Base-by-base conservation (phyloP, 2,113 vertebrate genomes). In the Oxyura jamaicensis region DNA sequence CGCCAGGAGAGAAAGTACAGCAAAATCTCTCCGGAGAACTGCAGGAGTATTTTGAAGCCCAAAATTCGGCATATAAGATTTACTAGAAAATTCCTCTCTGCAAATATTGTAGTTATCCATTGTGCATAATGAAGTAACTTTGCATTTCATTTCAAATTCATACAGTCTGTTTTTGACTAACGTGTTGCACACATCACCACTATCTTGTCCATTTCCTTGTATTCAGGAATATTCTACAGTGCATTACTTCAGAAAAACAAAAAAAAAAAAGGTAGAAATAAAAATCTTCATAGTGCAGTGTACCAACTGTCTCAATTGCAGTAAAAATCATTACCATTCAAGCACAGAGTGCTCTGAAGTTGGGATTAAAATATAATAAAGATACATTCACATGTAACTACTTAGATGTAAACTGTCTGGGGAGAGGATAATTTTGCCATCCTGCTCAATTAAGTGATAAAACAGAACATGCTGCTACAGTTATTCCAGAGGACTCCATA, bases 51-150 rank as follows among this genome's bases (percentile, higher is more conserved):
- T 50, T 76, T 39, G 46, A 86, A 73, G 63, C 36, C 73, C 59
- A 39, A 93, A 94, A 88, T 79, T 53, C 56, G 63, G 33, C 22
- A 73, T 86, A 39, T 55, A 80, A 71, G 39, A 88, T 91, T 88
- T 91, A 94, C 68, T 67, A 79, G 58, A 81, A 88, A 84, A n/a
- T 78, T 95, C 20, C 85, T 72, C 22, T 44, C 5, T 11, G 58
- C 53, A 88, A 89, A 93, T 92, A 91, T 90, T 95, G 69, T 28
- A 86, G 72, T 65, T 95, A 90, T 86, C 33, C 42, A 96, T 95
- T 62, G 91, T 29, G 35, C 42, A 93, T 90, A 96, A 95, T 76
- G 39, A 94, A 95, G 68, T 92, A 78, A 94, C 53, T 90, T 86
- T 80, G 35, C 69, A 60, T 39, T 95, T 95, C 55, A 95, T 86